Percentiles rank a stretch among this genome's conserved stretches.
phyloP scores from a whole-genome alignment of 2,888 invertebrate genomes.

The Cosmia trapezina region DNA sequence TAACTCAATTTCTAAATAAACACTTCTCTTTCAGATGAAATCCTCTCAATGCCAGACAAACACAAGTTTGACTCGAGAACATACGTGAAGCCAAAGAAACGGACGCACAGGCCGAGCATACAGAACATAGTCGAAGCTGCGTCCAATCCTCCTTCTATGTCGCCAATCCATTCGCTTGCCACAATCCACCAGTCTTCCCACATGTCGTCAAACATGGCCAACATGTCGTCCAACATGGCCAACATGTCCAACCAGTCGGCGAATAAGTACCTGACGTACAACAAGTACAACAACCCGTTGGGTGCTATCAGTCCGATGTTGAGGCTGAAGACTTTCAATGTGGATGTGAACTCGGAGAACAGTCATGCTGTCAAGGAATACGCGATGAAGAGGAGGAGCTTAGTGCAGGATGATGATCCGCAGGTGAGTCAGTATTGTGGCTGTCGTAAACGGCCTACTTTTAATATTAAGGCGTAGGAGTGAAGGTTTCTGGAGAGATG shows the following conservation, averaged over 20 bases:
- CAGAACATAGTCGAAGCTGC: constrained; percentile 87
- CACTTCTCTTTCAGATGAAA: constrained; percentile 77
- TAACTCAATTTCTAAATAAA: background rate
- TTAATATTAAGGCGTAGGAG: background rate
- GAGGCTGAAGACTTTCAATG: constrained; percentile 86
- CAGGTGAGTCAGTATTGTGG: constrained; percentile 73
- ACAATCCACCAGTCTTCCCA: constrained; percentile 61
- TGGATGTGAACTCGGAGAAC: constrained; percentile 84
- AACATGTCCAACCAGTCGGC: constrained; percentile 62
- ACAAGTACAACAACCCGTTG: constrained; percentile 84
- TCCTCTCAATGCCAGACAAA: constrained; percentile 81
- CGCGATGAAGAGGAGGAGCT: constrained; percentile 82
- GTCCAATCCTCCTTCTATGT: constrained; percentile 77
- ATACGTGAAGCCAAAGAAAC: constrained; percentile 92
- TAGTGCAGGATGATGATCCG: constrained; percentile 84
- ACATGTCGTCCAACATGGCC: constrained; percentile 53
- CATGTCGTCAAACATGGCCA: constrained; percentile 44
- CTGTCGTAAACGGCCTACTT: background rate
- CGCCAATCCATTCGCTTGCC: constrained; percentile 71
- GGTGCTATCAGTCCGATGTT: constrained; percentile 83
- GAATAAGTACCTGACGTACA: constrained; percentile 86
- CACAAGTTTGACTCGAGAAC: constrained; percentile 92
- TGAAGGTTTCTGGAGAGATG: no score
- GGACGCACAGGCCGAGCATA: constrained; percentile 90
- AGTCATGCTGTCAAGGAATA: constrained; percentile 81